phyloP scores from a whole-genome alignment of 2,888 invertebrate genomes.

The Catocala nupta region DNA sequence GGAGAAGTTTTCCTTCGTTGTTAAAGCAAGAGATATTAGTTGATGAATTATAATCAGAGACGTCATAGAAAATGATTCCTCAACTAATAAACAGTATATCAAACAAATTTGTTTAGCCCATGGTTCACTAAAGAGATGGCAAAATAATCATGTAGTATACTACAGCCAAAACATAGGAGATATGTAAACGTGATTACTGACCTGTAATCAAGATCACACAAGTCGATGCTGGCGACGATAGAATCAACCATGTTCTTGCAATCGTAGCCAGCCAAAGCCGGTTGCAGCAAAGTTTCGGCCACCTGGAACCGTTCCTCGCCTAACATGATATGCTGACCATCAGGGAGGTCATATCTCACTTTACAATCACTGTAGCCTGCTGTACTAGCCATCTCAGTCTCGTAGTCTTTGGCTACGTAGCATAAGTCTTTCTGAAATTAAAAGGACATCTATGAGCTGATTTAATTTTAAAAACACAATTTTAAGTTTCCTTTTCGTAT shows the following conservation, averaged over 20 bases:
- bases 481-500: neutral
- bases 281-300: conserved; percentile 95
- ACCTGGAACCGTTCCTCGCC: conserved; percentile 94
- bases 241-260: conserved; percentile 91
- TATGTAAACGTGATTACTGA: conserved; percentile 5
- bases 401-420: conserved; percentile 66
- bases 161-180: too few relatives aligned
- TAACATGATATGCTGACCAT: conserved; percentile 93
- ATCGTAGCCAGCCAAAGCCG: conserved; percentile 92
- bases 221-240: conserved; percentile 86
- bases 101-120: too few relatives aligned
- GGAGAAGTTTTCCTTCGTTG: too few relatives aligned
- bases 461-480: neutral
- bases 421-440: conserved; percentile 67
- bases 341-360: conserved; percentile 94
- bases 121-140: too few relatives aligned
- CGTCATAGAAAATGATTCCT: too few relatives aligned
- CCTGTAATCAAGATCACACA: conserved; percentile 90
- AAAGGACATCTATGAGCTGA: neutral
- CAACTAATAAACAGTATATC: too few relatives aligned
- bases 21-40: too few relatives aligned
- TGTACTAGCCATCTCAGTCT: conserved; percentile 47
- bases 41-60: too few relatives aligned
- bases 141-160: too few relatives aligned
- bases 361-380: conserved; percentile 91